A percentile compares a stretch with the other conserved stretches of the same genome.
These are phyloP conservation scores for Acanthisitta chloris DNA, from an alignment of 2,113 vertebrate genomes.

Conservation along the genomic window DNA sequence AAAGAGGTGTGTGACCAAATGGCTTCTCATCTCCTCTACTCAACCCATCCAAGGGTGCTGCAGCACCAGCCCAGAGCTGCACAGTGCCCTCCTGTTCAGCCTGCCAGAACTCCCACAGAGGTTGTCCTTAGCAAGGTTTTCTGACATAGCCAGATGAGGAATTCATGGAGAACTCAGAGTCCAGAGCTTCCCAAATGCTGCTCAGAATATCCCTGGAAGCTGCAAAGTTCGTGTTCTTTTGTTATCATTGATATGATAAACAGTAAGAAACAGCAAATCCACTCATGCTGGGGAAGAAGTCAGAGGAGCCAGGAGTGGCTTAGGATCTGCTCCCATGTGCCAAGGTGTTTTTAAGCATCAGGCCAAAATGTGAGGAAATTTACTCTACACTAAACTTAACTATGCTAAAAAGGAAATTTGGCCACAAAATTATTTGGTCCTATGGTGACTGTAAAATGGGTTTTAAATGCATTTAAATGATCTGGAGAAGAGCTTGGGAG, in stretches of 20 bases:
- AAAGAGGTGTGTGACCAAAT: background rate
- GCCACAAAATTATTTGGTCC: background rate
- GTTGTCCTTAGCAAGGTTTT: background rate
- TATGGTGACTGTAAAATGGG: conserved; percentile 1
- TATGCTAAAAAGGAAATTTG: conserved; percentile 14
- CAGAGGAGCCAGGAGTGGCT: background rate
- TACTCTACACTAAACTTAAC: background rate
- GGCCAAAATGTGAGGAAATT: conserved; percentile 4
- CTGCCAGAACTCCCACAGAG: background rate
- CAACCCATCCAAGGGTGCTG: background rate
- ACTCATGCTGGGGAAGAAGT: background rate
- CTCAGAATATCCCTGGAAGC: background rate
- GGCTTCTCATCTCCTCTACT: background rate
- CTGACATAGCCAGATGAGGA: background rate
- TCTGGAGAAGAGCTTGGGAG: background rate
- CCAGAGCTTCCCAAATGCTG: background rate
- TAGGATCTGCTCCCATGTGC: background rate
- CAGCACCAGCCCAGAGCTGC: background rate
- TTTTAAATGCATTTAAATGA: conserved; percentile 24
- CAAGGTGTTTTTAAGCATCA: conserved; percentile 43
- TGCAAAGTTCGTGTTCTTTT: background rate
- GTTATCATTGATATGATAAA: background rate
- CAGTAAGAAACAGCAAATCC: background rate
- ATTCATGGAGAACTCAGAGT: background rate
- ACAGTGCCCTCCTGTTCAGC: background rate